These are phyloP conservation scores for Araneus ventricosus DNA, from an alignment of 1,140 invertebrate genomes.

Conservation along the genomic window DNA sequence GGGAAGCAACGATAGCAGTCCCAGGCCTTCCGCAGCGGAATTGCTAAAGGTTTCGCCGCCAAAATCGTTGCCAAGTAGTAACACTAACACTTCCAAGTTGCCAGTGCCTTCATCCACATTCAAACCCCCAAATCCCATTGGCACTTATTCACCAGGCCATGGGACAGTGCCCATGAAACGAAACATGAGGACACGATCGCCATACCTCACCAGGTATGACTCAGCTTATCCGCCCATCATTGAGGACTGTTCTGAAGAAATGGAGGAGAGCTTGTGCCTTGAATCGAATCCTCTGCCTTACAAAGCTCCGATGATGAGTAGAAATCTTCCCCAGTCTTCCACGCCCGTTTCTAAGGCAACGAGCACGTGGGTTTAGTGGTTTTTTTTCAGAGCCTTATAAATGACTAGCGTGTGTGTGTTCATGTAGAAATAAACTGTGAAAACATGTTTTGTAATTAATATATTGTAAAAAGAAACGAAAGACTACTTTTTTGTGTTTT, in stretches of 20 bases:
- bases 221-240: slow-evolving; percentile 72
- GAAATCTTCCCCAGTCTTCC: background rate
- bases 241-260: slow-evolving; percentile 73
- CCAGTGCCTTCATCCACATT: background rate
- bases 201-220: slow-evolving; percentile 72
- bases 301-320: background rate
- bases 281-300: background rate
- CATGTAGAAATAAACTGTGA: background rate
- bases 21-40: slow-evolving; percentile 89
- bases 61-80: slow-evolving; percentile 28
- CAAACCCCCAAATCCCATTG: background rate
- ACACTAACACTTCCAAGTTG: background rate
- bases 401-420: background rate
- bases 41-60: slow-evolving; percentile 86
- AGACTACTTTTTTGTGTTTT: background rate
- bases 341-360: slow-evolving; percentile 44
- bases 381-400: background rate
- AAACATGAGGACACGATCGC: slow-evolving; percentile 57
- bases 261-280: slow-evolving; percentile 42
- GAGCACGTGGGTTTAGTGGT: slow-evolving; percentile 66
- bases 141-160: slow-evolving; percentile 40
- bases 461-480: slow-evolving; percentile 10
- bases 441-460: background rate
- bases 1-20: slow-evolving; percentile 81
- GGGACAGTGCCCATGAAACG: slow-evolving; percentile 63